A percentile compares a stretch with the other conserved stretches of the same genome.
These are phyloP conservation scores for Lasioglossum zephyrum DNA, from an alignment of 2,888 invertebrate species.

Conservation along the genomic window DNA sequence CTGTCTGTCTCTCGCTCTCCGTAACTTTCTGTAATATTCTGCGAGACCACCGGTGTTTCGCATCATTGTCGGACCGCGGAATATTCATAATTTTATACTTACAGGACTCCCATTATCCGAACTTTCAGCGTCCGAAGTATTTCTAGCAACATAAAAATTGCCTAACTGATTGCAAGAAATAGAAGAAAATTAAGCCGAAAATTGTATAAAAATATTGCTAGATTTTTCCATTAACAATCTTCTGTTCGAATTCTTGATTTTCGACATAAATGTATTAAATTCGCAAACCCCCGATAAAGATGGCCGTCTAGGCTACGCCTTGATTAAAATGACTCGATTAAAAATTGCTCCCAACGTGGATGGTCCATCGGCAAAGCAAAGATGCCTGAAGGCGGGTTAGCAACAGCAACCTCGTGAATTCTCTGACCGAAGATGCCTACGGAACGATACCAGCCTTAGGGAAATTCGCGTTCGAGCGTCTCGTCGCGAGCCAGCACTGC, in stretches of 20 bases:
- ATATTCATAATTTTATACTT: not conserved
- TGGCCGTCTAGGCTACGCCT: not conserved
- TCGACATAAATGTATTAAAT: too few species aligned
- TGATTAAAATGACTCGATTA: not conserved
- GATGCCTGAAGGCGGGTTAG: not conserved
- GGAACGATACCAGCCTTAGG: not conserved
- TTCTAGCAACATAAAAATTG: too few species aligned
- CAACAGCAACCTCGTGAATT: not conserved
- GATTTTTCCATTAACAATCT: too few species aligned
- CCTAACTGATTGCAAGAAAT: too few species aligned
- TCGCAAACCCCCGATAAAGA: not conserved
- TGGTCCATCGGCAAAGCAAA: not conserved
- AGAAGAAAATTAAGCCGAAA: too few species aligned
- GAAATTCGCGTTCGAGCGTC: not conserved
- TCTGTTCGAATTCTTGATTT: too few species aligned
- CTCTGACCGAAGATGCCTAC: not conserved
- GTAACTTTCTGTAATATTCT: constrained; percentile 1
- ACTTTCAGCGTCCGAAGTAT: not conserved
- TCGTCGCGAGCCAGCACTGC: not conserved
- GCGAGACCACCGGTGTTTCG: not conserved
- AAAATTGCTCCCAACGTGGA: not conserved
- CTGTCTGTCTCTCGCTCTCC: not conserved
- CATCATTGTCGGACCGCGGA: not conserved
- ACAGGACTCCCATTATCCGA: too few species aligned
- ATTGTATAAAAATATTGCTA: too few species aligned